phyloP scores from a whole-genome alignment of 2,113 vertebrate genomes.

The Balaeniceps rex region DNA sequence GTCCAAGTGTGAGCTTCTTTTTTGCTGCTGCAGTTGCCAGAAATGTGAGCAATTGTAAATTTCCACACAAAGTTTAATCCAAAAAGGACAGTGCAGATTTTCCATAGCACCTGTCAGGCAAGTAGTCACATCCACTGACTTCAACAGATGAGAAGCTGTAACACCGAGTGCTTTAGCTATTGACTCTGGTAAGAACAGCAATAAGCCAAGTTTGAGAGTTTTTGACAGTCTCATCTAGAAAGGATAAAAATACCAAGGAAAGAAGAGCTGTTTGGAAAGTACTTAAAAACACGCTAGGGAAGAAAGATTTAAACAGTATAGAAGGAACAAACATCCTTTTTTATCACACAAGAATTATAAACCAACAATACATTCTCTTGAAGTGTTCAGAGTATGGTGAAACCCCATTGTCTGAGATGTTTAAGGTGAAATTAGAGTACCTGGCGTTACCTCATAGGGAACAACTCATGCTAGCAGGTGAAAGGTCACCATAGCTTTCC shows the following conservation, averaged over 20 bases:
- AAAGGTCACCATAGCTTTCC: neutral
- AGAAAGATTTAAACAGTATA: neutral
- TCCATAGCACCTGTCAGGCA: neutral
- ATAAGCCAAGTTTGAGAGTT: neutral
- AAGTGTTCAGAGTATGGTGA: neutral
- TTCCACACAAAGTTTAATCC: neutral
- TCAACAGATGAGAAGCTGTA: neutral
- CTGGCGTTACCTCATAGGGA: neutral
- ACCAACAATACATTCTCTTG: neutral
- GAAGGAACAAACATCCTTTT: neutral
- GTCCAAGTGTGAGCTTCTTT: neutral
- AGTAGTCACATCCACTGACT: neutral
- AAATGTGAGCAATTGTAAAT: neutral
- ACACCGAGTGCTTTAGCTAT: neutral
- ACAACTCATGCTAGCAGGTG: neutral
- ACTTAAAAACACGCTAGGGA: neutral
- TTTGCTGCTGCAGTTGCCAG: neutral
- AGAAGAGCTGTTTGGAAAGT: neutral
- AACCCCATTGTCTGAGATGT: neutral
- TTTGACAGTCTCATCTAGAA: neutral
- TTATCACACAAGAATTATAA: neutral
- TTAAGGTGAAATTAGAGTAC: neutral
- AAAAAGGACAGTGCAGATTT: constrained; percentile 4
- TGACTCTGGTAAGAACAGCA: neutral
- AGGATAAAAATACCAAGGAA: neutral